A percentile compares a stretch with the other conserved stretches of the same genome.
Evolutionary conservation across 2,797 vertebrate species (phyloP).

Genomic region (Naso thynnoides): DNA sequence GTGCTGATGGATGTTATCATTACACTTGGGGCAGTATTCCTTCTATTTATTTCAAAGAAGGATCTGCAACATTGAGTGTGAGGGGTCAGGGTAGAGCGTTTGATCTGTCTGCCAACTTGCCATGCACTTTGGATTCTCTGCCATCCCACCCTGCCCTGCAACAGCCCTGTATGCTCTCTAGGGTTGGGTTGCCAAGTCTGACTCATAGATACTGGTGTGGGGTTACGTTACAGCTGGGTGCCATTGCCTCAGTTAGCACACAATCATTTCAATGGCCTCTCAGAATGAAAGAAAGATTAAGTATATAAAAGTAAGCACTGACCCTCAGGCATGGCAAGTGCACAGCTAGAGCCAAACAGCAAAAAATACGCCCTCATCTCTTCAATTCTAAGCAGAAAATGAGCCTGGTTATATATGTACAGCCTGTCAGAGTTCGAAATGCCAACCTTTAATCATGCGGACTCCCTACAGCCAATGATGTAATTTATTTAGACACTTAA

Average conservation of each 20-base stretch:
- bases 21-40: constrained; percentile 35
- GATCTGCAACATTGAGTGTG: constrained; percentile 70
- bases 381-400: not conserved
- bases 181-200: constrained; percentile 56
- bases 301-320: not conserved
- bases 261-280: constrained; percentile 26
- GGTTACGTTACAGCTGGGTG: constrained; percentile 61
- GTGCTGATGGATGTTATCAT: constrained; percentile 50
- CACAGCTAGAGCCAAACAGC: not conserved
- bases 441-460: constrained; percentile 39
- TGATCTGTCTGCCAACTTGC: constrained; percentile 73
- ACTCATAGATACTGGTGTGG: constrained; percentile 65
- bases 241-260: constrained; percentile 20
- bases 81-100: constrained; percentile 60
- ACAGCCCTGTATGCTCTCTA: constrained; percentile 56
- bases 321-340: not conserved
- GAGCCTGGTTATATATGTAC: not conserved
- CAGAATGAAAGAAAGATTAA: constrained; percentile 19
- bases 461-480: constrained; percentile 11
- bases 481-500: constrained; percentile 41
- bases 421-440: constrained; percentile 26
- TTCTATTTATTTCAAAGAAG: constrained; percentile 63
- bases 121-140: constrained; percentile 57
- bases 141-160: constrained; percentile 71
- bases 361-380: constrained; percentile 3